Evolutionary conservation across 2,113 vertebrate genomes (phyloP), one percentile per base, ranked within the genome.

Genomic region (Epinephelus fuscoguttatus): DNA sequence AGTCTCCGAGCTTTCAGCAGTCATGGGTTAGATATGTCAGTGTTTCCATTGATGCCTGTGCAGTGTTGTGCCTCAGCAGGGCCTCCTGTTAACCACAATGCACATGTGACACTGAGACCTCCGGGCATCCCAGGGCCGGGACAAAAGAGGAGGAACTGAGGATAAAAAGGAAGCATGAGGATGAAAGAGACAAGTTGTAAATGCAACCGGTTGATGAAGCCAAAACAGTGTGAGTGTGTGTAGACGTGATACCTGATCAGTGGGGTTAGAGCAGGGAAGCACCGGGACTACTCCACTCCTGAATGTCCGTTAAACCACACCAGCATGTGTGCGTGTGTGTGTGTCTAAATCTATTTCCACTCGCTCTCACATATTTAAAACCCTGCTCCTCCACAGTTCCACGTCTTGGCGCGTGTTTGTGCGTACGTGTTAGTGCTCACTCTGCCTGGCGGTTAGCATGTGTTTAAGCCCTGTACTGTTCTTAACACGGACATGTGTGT

Each of bases 11-110:
- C 81, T 72, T 68, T 84, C 84, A 71, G 70, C 59, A 78, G 82
- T 81, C 81, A 86, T 49, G 61, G 77, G 81, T 86, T 74, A 47
- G 67, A 88, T 77, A 60, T 94, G 91, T 91, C 92, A 92, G 74
- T 87, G 25, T 92, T 91, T 92, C 87, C 86, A 92, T 62, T 75
- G 78, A 84, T 78, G 88, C 74, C 42, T 62, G 53, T 62, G 40
- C 80, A 66, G 71, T 47, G 81, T 76, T 79, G 64, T 14, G 49
- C 75, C 70, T 78, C 59, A 50, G 71, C 33, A 9, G 75, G 78
- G 74, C 61, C 85, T 88, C 80, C 87, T 70, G 64, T 79, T 80
- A 78, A 89, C 85, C 91, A 74, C 86, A 89, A 81, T 70, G 75
- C 81, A 84, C 71, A 70, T 50, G 40, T 84, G 80, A 70, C 52